Base-by-base conservation (phyloP, 2,113 vertebrate genomes). In the Saguinus imperator region DNA sequence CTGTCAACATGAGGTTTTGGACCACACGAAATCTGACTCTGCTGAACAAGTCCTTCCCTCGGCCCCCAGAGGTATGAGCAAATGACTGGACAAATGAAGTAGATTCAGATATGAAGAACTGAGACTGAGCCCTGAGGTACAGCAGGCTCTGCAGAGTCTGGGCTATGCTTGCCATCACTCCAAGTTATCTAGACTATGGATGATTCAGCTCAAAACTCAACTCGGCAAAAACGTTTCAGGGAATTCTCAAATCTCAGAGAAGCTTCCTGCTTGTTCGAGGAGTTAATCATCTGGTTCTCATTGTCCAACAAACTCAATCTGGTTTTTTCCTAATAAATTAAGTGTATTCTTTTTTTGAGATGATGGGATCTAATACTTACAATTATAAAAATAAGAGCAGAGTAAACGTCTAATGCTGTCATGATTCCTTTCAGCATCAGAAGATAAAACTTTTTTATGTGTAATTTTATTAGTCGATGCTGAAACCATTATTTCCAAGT, bases 401-500 rank as follows among this genome's bases (percentile, higher is more conserved):
- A 6, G 17, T 6, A 70, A 27, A 43, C 37, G 21, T 52, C 88
- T 88, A 6, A 40, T 27, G 40, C 85, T 94, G 52, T 79, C 77
- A 32, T 1, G 40, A 18, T 48, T 37, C 55, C 40, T 91, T 85
- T 75, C 77, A 57, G 68, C 32, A 6, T 83, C 57, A 29, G 25
- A 85, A 37, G 48, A 66, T 86, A 40, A 55, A 43, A 68, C 50
- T 92, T 61, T 82, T 82, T 72, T 85, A 70, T 8, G 37, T 40
- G 8, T 70, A 84, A 81, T 91, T 87, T 92, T 83, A 12, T 87
- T 35, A 70, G 58, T 45, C 0, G 0, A 35, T 29, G 64, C 81
- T 55, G 64, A 94, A 96, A 35, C 17, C 75, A 35, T 93, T 92
- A 79, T 93, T 89, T 95, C 84, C 70, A 87, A 96, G 93, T n/a